Evolutionary conservation across 2,888 invertebrate species (phyloP).

Genomic region (Andrena marginata): DNA sequence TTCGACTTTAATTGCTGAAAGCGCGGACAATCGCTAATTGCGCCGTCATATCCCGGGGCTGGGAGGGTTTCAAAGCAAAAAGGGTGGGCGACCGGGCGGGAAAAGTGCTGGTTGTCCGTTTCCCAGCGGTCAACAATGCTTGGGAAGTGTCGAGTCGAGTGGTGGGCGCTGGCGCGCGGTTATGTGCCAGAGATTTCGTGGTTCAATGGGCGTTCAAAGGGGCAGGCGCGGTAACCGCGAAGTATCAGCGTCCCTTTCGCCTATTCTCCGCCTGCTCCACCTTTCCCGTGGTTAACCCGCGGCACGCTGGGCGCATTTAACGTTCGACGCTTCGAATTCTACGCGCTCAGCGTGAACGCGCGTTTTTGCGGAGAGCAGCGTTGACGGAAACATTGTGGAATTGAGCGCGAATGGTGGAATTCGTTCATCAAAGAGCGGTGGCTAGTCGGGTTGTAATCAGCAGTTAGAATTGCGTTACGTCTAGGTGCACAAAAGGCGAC

Average conservation of each 20-base stretch:
- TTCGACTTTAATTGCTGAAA: slow-evolving; percentile 53
- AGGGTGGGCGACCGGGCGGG: not conserved
- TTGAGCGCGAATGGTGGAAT: no score
- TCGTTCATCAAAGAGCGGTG: not conserved
- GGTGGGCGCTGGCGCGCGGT: slow-evolving; percentile 33
- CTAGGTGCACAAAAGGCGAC: not conserved
- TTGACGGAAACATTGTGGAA: no score
- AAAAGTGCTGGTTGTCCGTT: slow-evolving; percentile 51
- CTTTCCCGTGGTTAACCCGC: not conserved
- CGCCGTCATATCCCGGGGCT: slow-evolving; percentile 25
- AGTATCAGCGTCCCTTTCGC: slow-evolving; percentile 31
- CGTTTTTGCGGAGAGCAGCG: no score
- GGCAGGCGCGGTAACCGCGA: slow-evolving; percentile 35
- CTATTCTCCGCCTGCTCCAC: not conserved
- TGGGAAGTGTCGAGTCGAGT: slow-evolving; percentile 50
- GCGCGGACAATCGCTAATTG: slow-evolving; percentile 61
- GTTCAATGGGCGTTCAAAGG: slow-evolving; percentile 57
- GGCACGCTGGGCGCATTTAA: not conserved
- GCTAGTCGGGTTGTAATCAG: not conserved
- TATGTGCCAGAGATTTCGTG: slow-evolving; percentile 40
- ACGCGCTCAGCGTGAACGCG: not conserved
- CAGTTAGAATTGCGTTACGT: not conserved
- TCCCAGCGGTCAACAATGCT: slow-evolving; percentile 57
- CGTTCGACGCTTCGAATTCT: not conserved
- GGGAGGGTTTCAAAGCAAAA: slow-evolving; percentile 37